A percentile compares a stretch with the other conserved stretches of the same genome.
Conservation (phyloP, 2,888 invertebrate genomes). For the Eumacrocentrus americanus region DNA sequence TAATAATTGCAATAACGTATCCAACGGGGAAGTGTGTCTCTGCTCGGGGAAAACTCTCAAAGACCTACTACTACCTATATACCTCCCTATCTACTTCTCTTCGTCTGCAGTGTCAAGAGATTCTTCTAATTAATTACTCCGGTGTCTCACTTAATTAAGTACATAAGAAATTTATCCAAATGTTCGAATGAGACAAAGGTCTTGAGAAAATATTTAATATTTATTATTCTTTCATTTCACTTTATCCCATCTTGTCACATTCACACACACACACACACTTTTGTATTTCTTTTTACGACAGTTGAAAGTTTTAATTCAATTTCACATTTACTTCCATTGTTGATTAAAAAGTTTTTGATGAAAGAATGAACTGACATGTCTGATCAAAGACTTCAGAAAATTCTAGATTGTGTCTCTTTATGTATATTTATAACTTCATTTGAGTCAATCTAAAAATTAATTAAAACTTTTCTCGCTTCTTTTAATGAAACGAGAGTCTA, state of each 20-base stretch:
- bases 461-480: neutral
- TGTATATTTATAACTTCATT: neutral
- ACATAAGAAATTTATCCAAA: constrained; percentile 8
- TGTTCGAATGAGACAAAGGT: too few species aligned
- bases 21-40: constrained; percentile 1
- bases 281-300: neutral
- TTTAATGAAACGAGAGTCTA: neutral
- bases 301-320: neutral
- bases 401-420: neutral
- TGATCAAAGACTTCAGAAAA: too few species aligned
- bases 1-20: constrained; percentile 14
- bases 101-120: neutral
- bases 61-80: constrained; percentile 2
- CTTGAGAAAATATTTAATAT: too few species aligned
- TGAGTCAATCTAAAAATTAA: neutral
- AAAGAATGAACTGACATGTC: neutral
- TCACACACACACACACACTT: neutral
- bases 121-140: constrained; percentile 19
- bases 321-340: neutral
- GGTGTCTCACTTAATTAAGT: neutral
- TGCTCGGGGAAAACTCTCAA: constrained; percentile 5
- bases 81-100: neutral
- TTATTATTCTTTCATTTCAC: too few species aligned
- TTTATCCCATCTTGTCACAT: too few species aligned
- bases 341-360: constrained; percentile 5